Percentiles rank a stretch among this genome's conserved stretches.
Evolutionary conservation across 1,140 invertebrate genomes (phyloP).

Genomic region (Holotrichia oblita): DNA sequence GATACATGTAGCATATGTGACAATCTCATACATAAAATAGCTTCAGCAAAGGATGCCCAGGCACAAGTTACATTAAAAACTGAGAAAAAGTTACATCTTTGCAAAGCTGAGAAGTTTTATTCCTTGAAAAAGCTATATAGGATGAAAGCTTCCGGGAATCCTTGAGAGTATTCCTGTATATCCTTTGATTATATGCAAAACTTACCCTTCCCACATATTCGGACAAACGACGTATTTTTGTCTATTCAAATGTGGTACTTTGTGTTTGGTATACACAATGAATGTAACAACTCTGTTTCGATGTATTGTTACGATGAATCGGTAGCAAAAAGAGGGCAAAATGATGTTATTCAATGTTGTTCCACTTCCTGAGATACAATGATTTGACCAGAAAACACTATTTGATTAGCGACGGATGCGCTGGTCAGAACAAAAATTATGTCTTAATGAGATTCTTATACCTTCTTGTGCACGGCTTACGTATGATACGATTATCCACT

Average conservation of each 20-base stretch:
- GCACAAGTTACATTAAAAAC: constrained; percentile 26
- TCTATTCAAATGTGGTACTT: constrained; percentile 32
- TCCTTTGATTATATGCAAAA: constrained; percentile 49
- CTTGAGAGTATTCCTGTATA: constrained; percentile 28
- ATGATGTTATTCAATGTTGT: constrained; percentile 19
- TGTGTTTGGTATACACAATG: constrained; percentile 39
- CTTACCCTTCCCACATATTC: constrained; percentile 43
- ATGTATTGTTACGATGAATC: constrained; percentile 36
- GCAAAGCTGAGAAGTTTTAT: neutral
- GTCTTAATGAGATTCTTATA: constrained; percentile 31
- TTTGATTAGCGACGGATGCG: constrained; percentile 29
- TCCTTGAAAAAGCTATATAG: constrained; percentile 42
- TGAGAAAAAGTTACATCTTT: too few relatives aligned
- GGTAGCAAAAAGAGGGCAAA: constrained; percentile 19
- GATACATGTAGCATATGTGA: constrained; percentile 45
- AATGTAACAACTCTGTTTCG: constrained; percentile 7
- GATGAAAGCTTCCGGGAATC: constrained; percentile 31
- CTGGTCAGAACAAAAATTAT: constrained; percentile 40
- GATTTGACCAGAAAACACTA: neutral
- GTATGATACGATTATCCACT: constrained; percentile 18
- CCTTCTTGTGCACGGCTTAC: constrained; percentile 17
- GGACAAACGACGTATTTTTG: neutral
- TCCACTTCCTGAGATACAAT: neutral
- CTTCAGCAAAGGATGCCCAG: constrained; percentile 11
- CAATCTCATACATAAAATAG: constrained; percentile 36